Evolutionary conservation across 2,113 vertebrate genomes (phyloP), one percentile per base, ranked within the genome.

Genomic region (Pomatostomus ruficeps): DNA sequence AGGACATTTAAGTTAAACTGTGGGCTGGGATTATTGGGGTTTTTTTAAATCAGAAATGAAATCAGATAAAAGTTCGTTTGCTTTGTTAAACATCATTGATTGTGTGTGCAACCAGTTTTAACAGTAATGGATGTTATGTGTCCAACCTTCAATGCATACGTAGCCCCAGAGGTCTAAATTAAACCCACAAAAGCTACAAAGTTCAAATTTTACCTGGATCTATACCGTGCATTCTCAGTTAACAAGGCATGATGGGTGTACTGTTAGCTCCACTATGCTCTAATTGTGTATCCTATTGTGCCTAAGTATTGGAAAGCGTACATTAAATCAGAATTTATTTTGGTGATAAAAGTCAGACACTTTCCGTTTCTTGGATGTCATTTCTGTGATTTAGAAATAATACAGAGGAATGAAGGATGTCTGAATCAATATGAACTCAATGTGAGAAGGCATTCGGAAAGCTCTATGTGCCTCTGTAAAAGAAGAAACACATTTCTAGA

Each of bases 271-370:
- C 57, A 19, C 46, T 67, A 2, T 74, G 54, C 67, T 88, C 46
- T 85, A 85, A 85, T 95, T 67, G n/a, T 55, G 48, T 77, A 66
- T 77, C 43, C 55, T 84, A 29, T 94, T 91, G 94, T 88, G 45
- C 63, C 85, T 42, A 74, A 84, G 67, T 74, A 84, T 77, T 80
- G 72, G 67, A 57, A 70, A 95, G 61, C 38, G 46, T 74, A 52
- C 49, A 25, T 75, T 78, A 73, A 91, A 86, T 90, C 61, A 93
- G 61, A 93, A 65, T 95, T 93, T 93, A 85, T 93, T 95, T 91
- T 83, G 63, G 63, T 85, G 38, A 59, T 95, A 80, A 76, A 95
- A 91, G 67, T 88, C 82, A 91, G 57, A 62, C 2, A 4, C 51
- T 70, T 85, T 85, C 9, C 1, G 8, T 74, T 89, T 74, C 75